phyloP scores from a whole-genome alignment of 2,113 vertebrate species.

The Physeter macrocephalus region DNA sequence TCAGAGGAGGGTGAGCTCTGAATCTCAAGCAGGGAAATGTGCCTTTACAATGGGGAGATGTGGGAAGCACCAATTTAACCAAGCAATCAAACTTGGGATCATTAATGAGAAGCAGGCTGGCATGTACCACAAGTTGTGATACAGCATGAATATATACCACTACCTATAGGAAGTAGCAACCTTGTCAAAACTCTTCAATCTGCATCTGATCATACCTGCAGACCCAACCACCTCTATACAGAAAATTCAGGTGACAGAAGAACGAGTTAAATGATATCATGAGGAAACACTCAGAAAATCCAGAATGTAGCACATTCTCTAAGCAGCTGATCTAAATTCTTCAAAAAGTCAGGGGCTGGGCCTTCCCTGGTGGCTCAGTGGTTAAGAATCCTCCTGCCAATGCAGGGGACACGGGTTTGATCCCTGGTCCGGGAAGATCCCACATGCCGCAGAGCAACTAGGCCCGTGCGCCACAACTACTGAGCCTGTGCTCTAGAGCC shows the following conservation, averaged over 20 bases:
- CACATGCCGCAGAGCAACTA: too few species aligned
- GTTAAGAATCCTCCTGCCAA: too few species aligned
- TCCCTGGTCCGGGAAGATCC: too few species aligned
- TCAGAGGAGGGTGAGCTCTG: background rate
- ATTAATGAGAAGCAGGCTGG: background rate
- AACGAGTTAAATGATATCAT: background rate
- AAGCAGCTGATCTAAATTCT: background rate
- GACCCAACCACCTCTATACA: background rate
- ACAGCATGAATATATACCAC: accelerated
- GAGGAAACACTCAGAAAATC: background rate
- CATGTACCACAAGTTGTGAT: accelerated
- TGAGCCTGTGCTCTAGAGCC: too few species aligned
- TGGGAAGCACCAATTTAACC: background rate
- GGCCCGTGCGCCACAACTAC: too few species aligned
- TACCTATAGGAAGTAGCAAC: background rate
- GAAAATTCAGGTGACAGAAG: background rate
- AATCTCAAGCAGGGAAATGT: background rate
- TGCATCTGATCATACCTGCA: background rate
- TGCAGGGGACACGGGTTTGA: too few species aligned
- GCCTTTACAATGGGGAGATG: background rate
- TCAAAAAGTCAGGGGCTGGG: background rate
- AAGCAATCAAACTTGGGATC: background rate
- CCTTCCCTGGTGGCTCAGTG: too few species aligned
- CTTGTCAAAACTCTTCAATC: background rate
- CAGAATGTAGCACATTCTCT: background rate